Evolutionary conservation across 2,113 vertebrate genomes (phyloP).

Genomic region (Centropus unirufus): DNA sequence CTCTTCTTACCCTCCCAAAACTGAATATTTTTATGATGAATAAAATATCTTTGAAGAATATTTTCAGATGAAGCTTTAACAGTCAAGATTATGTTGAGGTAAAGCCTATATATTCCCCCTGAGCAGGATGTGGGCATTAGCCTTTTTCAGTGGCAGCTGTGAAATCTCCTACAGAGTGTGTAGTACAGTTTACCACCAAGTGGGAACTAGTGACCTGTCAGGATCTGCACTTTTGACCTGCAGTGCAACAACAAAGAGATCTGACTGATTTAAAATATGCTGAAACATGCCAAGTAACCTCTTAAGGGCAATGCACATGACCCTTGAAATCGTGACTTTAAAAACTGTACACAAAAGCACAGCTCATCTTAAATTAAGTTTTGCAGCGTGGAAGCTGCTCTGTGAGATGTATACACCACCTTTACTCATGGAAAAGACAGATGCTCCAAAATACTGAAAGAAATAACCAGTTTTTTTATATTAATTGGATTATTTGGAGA

Average conservation of each 20-base stretch:
- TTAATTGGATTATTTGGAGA: background rate
- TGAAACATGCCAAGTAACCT: background rate
- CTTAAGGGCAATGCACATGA: background rate
- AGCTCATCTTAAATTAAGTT: background rate
- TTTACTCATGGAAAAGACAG: background rate
- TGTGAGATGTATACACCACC: background rate
- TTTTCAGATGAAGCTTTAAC: background rate
- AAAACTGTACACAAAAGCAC: background rate
- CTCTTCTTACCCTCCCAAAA: background rate
- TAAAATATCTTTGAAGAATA: background rate
- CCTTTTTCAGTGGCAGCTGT: background rate
- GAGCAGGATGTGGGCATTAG: background rate
- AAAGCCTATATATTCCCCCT: background rate
- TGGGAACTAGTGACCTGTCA: conserved; percentile 2
- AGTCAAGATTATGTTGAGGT: background rate
- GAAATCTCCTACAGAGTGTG: background rate
- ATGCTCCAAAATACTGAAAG: background rate
- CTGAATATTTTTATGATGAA: background rate
- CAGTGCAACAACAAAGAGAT: background rate
- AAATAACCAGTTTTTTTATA: background rate
- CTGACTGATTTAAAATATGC: background rate
- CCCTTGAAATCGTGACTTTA: background rate
- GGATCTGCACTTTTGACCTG: conserved; percentile 28
- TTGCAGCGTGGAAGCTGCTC: background rate
- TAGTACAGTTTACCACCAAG: background rate